Evolutionary conservation across 2,797 vertebrate species (phyloP).

Genomic region (Manis javanica): DNA sequence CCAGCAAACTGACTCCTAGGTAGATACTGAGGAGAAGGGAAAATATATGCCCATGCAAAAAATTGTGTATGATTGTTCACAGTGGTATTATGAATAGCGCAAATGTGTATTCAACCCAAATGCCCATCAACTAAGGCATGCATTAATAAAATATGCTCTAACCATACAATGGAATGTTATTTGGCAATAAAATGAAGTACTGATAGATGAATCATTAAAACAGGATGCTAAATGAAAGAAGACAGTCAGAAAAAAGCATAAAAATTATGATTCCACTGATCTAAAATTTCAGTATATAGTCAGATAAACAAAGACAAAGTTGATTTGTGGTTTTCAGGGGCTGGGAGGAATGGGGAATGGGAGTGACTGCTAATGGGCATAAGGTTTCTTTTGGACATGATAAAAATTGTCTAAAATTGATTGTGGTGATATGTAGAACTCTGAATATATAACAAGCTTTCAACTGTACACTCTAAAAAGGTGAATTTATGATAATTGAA

Average conservation of each 20-base stretch:
- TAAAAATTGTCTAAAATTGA: neutral
- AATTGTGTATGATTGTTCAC: neutral
- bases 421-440: neutral
- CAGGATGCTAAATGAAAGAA: neutral
- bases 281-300: neutral
- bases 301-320: neutral
- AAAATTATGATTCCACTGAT: neutral
- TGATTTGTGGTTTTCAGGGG: neutral
- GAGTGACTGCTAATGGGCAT: neutral
- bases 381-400: neutral
- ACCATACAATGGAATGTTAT: neutral
- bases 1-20: neutral
- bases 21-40: neutral
- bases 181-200: neutral
- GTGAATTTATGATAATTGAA: neutral
- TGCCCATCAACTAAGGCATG: neutral
- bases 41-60: neutral
- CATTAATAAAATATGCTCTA: neutral
- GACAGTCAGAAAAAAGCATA: neutral
- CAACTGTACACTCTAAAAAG: neutral
- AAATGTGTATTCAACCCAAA: neutral
- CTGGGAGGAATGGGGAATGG: neutral
- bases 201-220: neutral
- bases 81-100: neutral
- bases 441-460: too few species aligned